Evolutionary conservation across 2,113 vertebrate species (phyloP).

Genomic region (Lathamus discolor): DNA sequence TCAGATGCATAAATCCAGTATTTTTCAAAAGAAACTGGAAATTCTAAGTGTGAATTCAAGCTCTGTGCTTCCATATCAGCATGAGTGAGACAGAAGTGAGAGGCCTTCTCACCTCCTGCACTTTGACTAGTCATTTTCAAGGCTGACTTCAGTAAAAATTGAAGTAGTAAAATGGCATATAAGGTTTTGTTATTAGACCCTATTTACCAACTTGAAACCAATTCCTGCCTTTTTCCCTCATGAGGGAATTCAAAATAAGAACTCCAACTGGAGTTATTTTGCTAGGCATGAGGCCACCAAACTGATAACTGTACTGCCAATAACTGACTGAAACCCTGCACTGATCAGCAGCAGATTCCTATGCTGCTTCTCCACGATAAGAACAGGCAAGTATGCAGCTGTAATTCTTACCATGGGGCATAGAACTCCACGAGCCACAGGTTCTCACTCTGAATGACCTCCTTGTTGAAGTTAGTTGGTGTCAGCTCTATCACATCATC

Average conservation of each 20-base stretch:
- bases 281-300: background rate
- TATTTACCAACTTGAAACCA: background rate
- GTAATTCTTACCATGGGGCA: constrained; percentile 90
- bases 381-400: background rate
- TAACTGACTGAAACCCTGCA: background rate
- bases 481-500: constrained; percentile 93
- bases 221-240: background rate
- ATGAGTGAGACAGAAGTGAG: background rate
- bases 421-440: constrained; percentile 97
- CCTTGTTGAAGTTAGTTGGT: constrained; percentile 90
- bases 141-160: background rate
- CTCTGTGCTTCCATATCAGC: background rate
- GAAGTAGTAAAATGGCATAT: background rate
- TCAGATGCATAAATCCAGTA: background rate
- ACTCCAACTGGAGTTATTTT: background rate
- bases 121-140: background rate
- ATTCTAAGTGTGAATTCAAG: background rate
- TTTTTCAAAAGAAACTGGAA: background rate
- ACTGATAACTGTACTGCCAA: background rate
- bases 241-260: background rate
- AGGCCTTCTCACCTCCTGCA: background rate
- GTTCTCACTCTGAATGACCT: constrained; percentile 91
- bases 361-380: background rate
- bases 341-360: background rate
- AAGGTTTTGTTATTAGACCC: background rate